Percentiles rank a stretch among this genome's conserved stretches.
phyloP scores from a whole-genome alignment of 2,113 vertebrate genomes.

The Melanotaenia duboulayi region DNA sequence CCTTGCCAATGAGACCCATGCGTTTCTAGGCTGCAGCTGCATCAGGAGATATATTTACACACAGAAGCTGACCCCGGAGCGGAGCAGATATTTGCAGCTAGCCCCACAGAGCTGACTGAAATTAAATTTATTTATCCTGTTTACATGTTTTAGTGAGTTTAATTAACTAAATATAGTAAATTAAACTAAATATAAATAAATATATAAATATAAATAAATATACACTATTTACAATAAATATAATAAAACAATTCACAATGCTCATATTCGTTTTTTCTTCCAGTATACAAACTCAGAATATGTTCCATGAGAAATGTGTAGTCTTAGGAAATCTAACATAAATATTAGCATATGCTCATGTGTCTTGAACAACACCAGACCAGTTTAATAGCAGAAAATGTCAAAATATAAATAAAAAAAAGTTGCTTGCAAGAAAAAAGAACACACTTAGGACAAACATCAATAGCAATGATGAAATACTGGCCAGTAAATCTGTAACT shows the following conservation, averaged over 20 bases:
- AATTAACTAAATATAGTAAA: too few relatives aligned
- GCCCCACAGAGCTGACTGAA: constrained; percentile 8
- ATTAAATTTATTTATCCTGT: constrained; percentile 17
- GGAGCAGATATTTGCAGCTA: constrained; percentile 22
- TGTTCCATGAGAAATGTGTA: too few relatives aligned
- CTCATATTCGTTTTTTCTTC: too few relatives aligned
- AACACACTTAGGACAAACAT: background rate
- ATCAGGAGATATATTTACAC: constrained; percentile 44
- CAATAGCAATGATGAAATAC: background rate
- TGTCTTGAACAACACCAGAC: background rate
- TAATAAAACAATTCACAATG: too few relatives aligned
- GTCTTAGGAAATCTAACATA: too few relatives aligned
- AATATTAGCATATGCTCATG: too few relatives aligned
- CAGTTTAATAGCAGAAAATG: background rate
- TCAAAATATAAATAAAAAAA: background rate
- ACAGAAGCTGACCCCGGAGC: constrained; percentile 13
- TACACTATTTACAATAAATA: too few relatives aligned
- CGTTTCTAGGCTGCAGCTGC: constrained; percentile 54
- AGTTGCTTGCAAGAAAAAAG: constrained; percentile 6
- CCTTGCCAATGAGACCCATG: constrained; percentile 54
- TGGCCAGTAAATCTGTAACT: constrained; percentile 4
- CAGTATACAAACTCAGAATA: too few relatives aligned
- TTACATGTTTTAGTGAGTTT: background rate
- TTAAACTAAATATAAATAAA: too few relatives aligned
- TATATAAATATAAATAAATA: too few relatives aligned